These are phyloP conservation scores for Apamea monoglypha DNA, from an alignment of 2,888 invertebrate species.

Conservation along the genomic window DNA sequence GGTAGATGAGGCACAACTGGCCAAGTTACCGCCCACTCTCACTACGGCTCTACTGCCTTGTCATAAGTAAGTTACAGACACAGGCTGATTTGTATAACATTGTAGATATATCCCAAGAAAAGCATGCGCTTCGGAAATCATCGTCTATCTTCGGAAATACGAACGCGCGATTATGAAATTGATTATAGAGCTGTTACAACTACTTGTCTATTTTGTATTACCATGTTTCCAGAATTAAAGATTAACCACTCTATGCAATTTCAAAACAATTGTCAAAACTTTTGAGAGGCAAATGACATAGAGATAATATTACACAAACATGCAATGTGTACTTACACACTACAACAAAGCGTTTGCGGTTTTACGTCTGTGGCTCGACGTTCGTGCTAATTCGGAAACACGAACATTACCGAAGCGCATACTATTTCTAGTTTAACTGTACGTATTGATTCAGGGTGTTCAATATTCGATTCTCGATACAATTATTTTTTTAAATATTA, in stretches of 20 bases:
- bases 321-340: background rate
- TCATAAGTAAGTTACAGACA: conserved; percentile 76
- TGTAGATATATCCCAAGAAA: background rate
- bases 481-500: background rate
- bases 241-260: background rate
- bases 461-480: background rate
- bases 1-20: conserved; percentile 71
- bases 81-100: background rate
- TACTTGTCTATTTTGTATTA: background rate
- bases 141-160: background rate
- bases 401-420: background rate
- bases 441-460: background rate
- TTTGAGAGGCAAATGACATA: background rate
- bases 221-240: background rate
- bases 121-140: background rate
- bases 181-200: background rate
- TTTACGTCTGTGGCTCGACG: background rate
- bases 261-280: background rate
- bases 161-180: background rate
- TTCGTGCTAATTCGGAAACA: background rate
- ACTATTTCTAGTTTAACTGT: background rate
- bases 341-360: background rate
- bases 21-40: conserved; percentile 72
- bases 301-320: background rate
- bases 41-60: conserved; percentile 74